Percentiles rank a stretch among this genome's conserved stretches.
Conservation (phyloP, 2,797 vertebrate species). For the Acestrorhynchus altus region DNA sequence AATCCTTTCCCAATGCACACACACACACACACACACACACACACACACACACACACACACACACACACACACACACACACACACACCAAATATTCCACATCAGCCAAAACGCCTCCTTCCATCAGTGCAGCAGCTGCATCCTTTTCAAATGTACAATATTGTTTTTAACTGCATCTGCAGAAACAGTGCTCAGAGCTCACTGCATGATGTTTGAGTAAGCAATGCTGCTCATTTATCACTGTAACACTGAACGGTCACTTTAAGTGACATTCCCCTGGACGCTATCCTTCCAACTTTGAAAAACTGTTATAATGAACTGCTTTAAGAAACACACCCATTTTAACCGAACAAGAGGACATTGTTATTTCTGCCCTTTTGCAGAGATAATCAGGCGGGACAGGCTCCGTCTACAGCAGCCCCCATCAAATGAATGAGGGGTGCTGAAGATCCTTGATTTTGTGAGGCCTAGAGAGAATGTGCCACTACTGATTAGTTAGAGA, state of each 20-base stretch:
- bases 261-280: background rate
- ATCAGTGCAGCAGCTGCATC: constrained; percentile 27
- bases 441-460: constrained; percentile 31
- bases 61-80: constrained; percentile 19
- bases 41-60: constrained; percentile 18
- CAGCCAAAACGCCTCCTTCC: constrained; percentile 23
- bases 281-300: background rate
- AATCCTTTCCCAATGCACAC: background rate
- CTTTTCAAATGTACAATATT: constrained; percentile 1
- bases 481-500: constrained; percentile 43
- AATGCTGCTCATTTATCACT: background rate
- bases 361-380: constrained; percentile 12
- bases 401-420: background rate
- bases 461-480: constrained; percentile 1
- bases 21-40: constrained; percentile 19
- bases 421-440: background rate
- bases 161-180: constrained; percentile 22
- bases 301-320: background rate
- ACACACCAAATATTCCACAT: constrained; percentile 30
- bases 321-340: background rate
- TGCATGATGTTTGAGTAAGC: constrained; percentile 10
- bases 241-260: background rate
- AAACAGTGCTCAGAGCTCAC: background rate
- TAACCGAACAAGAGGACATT: background rate
- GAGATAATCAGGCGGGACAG: background rate